These are phyloP conservation scores for Neomonachus schauinslandi DNA, from an alignment of 2,113 vertebrate species.

Conservation along the genomic window DNA sequence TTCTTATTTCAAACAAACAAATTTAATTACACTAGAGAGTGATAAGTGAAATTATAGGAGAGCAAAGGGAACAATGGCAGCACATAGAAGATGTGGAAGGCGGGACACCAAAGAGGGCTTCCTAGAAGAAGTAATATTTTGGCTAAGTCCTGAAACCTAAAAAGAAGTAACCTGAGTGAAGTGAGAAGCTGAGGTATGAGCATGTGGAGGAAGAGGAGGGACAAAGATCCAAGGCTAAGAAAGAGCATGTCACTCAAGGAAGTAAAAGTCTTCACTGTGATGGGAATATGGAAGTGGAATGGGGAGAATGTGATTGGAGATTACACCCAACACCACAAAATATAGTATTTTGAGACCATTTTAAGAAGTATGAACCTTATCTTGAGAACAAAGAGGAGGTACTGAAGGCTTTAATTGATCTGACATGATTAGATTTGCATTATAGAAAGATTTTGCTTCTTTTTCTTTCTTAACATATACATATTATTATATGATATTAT, in stretches of 20 bases:
- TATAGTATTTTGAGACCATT: background rate
- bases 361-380: background rate
- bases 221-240: background rate
- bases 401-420: background rate
- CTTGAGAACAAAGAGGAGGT: background rate
- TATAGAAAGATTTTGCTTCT: background rate
- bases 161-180: background rate
- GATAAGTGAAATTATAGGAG: background rate
- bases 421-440: background rate
- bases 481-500: no score
- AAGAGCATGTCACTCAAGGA: background rate
- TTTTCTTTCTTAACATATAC: background rate
- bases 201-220: background rate
- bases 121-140: background rate
- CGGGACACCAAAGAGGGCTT: background rate
- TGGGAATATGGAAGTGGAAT: background rate
- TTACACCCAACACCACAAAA: background rate
- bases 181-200: background rate
- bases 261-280: background rate
- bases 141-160: background rate
- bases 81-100: background rate
- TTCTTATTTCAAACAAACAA: slow-evolving; percentile 14
- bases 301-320: background rate
- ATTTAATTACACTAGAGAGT: background rate
- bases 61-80: background rate